A percentile compares a stretch with the other conserved stretches of the same genome.
Evolutionary conservation across 2,888 invertebrate species (phyloP).

Genomic region (Ephialtes manifestator): DNA sequence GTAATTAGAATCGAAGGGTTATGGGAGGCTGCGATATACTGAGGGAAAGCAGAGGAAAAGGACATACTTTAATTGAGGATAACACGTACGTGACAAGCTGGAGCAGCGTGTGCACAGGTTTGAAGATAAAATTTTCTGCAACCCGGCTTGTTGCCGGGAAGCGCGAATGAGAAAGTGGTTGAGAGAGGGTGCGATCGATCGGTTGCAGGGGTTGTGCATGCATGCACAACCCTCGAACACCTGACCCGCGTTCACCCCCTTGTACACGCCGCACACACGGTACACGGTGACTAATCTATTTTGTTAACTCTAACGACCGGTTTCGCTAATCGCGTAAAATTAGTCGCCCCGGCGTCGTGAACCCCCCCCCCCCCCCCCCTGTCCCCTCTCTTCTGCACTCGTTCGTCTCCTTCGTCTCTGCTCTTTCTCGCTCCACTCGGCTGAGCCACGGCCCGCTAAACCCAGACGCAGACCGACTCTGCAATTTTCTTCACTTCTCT

Average conservation of each 20-base stretch:
- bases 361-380: slow-evolving; percentile 21
- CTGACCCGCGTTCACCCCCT: slow-evolving; percentile 48
- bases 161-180: slow-evolving; percentile 42
- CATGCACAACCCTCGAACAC: slow-evolving; percentile 61
- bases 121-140: slow-evolving; percentile 37
- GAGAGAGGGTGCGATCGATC: slow-evolving; percentile 65
- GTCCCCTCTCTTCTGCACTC: not conserved
- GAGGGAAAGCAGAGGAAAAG: not conserved
- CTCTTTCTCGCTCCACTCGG: slow-evolving; percentile 13
- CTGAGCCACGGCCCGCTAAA: slow-evolving; percentile 7
- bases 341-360: slow-evolving; percentile 75
- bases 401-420: not conserved
- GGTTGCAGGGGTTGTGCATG: slow-evolving; percentile 57
- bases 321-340: slow-evolving; percentile 78
- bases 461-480: slow-evolving; percentile 42
- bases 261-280: slow-evolving; percentile 22
- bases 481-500: slow-evolving; percentile 63
- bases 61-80: slow-evolving; percentile 49
- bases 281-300: slow-evolving; percentile 69
- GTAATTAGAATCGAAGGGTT: not conserved
- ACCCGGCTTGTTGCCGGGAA: slow-evolving; percentile 5
- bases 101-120: slow-evolving; percentile 4
- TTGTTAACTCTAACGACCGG: slow-evolving; percentile 75
- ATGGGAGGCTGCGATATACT: too few relatives aligned
- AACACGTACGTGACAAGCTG: slow-evolving; percentile 44